These are phyloP conservation scores for Germaria angustata DNA, from an alignment of 2,888 invertebrate genomes.

Conservation along the genomic window DNA sequence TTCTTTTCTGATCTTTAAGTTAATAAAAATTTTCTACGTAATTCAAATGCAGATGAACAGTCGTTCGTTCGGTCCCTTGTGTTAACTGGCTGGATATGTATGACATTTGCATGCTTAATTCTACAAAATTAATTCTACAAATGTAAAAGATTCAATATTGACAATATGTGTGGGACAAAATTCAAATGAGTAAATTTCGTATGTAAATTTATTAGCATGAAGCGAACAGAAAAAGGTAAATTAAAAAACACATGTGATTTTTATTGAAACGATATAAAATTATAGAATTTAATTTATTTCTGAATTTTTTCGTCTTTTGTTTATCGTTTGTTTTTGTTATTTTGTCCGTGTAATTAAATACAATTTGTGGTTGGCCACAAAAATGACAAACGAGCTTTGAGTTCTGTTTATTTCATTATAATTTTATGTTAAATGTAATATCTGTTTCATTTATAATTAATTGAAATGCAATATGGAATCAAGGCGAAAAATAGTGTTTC, in stretches of 20 bases:
- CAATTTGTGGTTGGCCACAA: slow-evolving; percentile 60
- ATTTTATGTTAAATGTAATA: slow-evolving; percentile 17
- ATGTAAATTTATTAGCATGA: slow-evolving; percentile 26
- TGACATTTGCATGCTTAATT: slow-evolving; percentile 24
- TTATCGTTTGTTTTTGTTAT: neutral
- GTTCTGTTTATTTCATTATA: slow-evolving; percentile 25
- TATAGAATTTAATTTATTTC: slow-evolving; percentile 23
- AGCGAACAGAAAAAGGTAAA: slow-evolving; percentile 9
- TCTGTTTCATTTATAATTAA: slow-evolving; percentile 39
- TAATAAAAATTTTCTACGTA: neutral
- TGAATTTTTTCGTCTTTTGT: neutral
- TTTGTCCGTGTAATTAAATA: slow-evolving; percentile 56
- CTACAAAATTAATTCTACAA: slow-evolving; percentile 35
- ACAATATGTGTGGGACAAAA: slow-evolving; percentile 3
- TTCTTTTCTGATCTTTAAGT: neutral
- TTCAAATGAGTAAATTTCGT: slow-evolving; percentile 5
- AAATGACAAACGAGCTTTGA: slow-evolving; percentile 45
- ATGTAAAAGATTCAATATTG: slow-evolving; percentile 12
- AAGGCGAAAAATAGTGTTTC: neutral
- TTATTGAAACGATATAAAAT: slow-evolving; percentile 27
- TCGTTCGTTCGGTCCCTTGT: slow-evolving; percentile 17
- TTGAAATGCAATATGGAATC: slow-evolving; percentile 41
- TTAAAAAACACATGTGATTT: slow-evolving; percentile 45
- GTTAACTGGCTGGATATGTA: neutral
- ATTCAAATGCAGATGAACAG: slow-evolving; percentile 49